phyloP scores from a whole-genome alignment of 2,113 vertebrate species.

The Abramis brama region DNA sequence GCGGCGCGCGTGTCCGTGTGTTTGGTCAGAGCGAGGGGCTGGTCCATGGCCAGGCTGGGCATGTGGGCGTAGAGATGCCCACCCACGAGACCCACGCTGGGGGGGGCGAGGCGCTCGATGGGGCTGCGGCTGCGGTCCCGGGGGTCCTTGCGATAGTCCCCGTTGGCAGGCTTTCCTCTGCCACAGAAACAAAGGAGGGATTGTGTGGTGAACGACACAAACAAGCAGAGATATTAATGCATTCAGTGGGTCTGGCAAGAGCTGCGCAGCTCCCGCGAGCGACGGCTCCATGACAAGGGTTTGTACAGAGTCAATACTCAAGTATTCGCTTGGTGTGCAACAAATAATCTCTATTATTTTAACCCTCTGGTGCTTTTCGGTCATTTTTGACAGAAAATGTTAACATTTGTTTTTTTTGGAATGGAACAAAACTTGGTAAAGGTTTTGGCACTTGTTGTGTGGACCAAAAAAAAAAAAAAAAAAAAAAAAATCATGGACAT shows the following conservation, averaged over 20 bases:
- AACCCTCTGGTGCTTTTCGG: too few relatives aligned
- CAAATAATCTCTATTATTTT: too few relatives aligned
- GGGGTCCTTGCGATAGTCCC: slow-evolving; percentile 91
- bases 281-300: slow-evolving; percentile 9
- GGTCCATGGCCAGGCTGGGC: slow-evolving; percentile 90
- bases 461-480: too few relatives aligned
- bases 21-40: slow-evolving; percentile 97
- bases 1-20: slow-evolving; percentile 83
- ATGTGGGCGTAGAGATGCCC: slow-evolving; percentile 87
- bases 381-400: background rate
- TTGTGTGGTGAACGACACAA: slow-evolving; percentile 17
- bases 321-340: background rate
- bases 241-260: slow-evolving; percentile 34
- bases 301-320: background rate
- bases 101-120: slow-evolving; percentile 84
- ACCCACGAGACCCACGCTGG: slow-evolving; percentile 82
- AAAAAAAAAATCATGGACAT: too few relatives aligned
- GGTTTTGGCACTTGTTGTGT: too few relatives aligned
- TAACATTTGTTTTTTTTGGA: too few relatives aligned
- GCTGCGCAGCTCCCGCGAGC: background rate
- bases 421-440: too few relatives aligned
- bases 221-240: slow-evolving; percentile 47
- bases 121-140: slow-evolving; percentile 91
- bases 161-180: slow-evolving; percentile 89
- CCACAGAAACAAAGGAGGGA: slow-evolving; percentile 35